Base-by-base conservation (phyloP, 2,113 vertebrate species). In the Oxyruncus cristatus region DNA sequence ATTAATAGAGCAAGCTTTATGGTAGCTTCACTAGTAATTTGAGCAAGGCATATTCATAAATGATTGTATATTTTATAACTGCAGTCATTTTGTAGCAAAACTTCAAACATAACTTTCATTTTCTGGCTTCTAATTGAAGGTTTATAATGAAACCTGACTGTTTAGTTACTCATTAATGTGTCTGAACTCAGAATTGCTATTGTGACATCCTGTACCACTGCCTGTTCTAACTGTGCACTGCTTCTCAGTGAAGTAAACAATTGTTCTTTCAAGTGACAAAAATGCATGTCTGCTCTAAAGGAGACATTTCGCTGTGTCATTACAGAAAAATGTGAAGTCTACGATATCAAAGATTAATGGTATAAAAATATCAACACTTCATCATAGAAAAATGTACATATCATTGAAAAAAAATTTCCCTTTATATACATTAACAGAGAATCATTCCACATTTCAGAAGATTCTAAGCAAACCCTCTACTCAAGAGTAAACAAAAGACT, bases 251-350 rank as follows among this genome's bases (percentile, higher is more conserved):
- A 88, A 88, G 67, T 58, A 93, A 97, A 96, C 92, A 97, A 95
- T 50, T 82, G 68, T 44, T 71, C 85, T 96, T 96, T 91, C n/a
- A 91, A 95, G 88, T 47, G 67, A 94, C 49, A 94, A 94, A 93
- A 92, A 91, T 30, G n/a, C 53, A 32, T 2, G 44, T 46, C 49
- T 82, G 65, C 56, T 93, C 39, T 75, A 61, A 84, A 91, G 56
- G 52, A 92, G 42, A 77, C 18, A 15, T 65, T 93, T 93, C 78
- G 81, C 62, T 66, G 41, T 70, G 88, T 85, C 80, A 94, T 95
- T 88, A 85, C 92, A 95, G 83, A 95, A 97, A 97, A 97, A 92
- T 32, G 33, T 75, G 66, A 77, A 74, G 47, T 84, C 79, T 87
- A 23, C 78, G 63, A 82, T 90, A 94, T 39, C 52, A 81, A 93